Evolutionary conservation across 2,113 vertebrate genomes (phyloP).

Genomic region (Hucho hucho): DNA sequence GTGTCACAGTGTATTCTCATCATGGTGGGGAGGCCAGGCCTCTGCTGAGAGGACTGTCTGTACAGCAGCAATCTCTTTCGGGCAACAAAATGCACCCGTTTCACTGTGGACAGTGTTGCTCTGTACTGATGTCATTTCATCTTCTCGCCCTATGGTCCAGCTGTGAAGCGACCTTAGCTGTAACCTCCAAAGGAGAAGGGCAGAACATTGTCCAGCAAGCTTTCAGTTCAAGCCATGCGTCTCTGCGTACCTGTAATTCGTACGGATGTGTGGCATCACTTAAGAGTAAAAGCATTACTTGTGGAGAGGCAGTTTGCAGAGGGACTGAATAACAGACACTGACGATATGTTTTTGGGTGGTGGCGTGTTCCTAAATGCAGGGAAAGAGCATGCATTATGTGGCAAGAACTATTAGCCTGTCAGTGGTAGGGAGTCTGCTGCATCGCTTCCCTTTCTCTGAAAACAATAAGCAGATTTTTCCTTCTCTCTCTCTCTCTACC

Average conservation of each 20-base stretch:
- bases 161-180: not conserved
- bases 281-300: not conserved
- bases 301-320: not conserved
- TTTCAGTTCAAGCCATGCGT: not conserved
- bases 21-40: conserved; percentile 13
- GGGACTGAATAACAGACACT: not conserved
- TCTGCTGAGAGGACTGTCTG: conserved; percentile 10
- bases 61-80: not conserved
- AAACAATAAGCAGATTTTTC: too few species aligned
- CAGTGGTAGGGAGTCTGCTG: too few species aligned
- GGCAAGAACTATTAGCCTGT: too few species aligned
- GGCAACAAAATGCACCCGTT: not conserved
- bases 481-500: too few species aligned
- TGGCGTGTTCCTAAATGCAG: not conserved
- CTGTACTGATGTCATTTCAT: not conserved
- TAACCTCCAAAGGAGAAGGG: not conserved
- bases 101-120: not conserved
- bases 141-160: not conserved
- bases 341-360: not conserved
- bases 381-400: not conserved
- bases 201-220: not conserved
- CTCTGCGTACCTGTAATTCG: not conserved
- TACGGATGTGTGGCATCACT: not conserved
- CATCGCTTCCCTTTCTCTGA: too few species aligned
- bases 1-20: conserved; percentile 21